Percentiles rank a stretch among this genome's conserved stretches.
These are phyloP conservation scores for Hyperoplus lanceolatus DNA, from an alignment of 2,797 vertebrate species.

Conservation along the genomic window DNA sequence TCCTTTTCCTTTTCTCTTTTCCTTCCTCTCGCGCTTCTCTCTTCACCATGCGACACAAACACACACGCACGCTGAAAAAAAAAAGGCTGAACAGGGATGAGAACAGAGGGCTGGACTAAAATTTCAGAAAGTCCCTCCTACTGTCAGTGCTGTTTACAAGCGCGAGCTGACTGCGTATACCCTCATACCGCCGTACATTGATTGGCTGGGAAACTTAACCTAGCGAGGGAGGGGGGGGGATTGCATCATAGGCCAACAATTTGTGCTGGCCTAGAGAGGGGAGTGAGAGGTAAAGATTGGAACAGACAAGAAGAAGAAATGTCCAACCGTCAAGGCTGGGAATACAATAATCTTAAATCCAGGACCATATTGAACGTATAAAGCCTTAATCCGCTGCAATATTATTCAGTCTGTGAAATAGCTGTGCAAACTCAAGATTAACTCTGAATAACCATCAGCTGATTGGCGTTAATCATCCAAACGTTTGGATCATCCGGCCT, in stretches of 20 bases:
- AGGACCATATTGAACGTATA: background rate
- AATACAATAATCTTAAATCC: constrained; percentile 5
- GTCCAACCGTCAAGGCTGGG: background rate
- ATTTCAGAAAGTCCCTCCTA: constrained; percentile 72
- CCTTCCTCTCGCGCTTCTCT: constrained; percentile 30
- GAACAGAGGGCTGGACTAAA: constrained; percentile 71
- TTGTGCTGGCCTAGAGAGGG: constrained; percentile 56
- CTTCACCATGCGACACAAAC: constrained; percentile 22
- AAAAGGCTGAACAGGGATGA: constrained; percentile 64
- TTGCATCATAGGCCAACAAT: constrained; percentile 85
- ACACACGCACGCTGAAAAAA: constrained; percentile 36
- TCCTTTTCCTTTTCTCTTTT: constrained; percentile 52
- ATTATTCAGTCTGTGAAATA: constrained; percentile 7
- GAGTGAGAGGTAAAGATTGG: constrained; percentile 51
- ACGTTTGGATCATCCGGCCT: constrained; percentile 39
- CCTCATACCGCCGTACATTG: constrained; percentile 61
- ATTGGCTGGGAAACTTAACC: constrained; percentile 76
- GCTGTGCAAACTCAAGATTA: background rate
- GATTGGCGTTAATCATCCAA: constrained; percentile 14
- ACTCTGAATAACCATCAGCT: background rate
- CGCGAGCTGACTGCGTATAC: constrained; percentile 55
- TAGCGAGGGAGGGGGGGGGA: constrained; percentile 56
- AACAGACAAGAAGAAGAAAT: constrained; percentile 33
- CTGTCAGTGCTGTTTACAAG: constrained; percentile 69
- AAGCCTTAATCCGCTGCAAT: background rate